These are phyloP conservation scores for Myotis findleyi DNA, from an alignment of 2,797 vertebrate genomes.

Conservation along the genomic window DNA sequence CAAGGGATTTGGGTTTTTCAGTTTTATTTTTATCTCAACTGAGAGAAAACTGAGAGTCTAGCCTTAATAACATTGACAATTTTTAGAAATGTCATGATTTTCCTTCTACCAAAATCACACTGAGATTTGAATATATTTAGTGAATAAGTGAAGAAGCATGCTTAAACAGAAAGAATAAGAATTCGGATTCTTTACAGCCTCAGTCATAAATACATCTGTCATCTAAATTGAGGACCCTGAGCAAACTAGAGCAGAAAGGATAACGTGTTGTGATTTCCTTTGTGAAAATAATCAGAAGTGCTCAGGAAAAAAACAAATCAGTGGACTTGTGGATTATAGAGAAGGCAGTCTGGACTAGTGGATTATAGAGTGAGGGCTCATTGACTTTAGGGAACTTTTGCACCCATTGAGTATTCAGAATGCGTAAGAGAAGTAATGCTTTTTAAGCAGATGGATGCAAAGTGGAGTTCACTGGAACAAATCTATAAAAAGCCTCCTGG, in stretches of 20 bases:
- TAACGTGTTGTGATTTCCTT: background rate
- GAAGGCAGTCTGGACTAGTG: background rate
- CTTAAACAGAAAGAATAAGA: slow-evolving; percentile 32
- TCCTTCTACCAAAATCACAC: background rate
- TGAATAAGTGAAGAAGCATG: background rate
- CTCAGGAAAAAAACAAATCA: background rate
- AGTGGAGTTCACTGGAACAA: background rate
- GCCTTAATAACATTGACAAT: slow-evolving; percentile 10
- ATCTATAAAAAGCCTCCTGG: background rate
- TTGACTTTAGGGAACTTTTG: background rate
- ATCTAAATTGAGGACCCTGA: background rate
- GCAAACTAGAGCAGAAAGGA: background rate
- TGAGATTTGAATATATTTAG: slow-evolving; percentile 38
- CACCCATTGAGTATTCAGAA: background rate
- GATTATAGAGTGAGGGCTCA: background rate
- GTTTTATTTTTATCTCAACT: slow-evolving; percentile 57
- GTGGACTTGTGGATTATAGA: background rate
- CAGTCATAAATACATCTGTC: slow-evolving; percentile 40
- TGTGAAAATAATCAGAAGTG: slow-evolving; percentile 43
- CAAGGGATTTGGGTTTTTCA: background rate
- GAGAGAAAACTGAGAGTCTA: background rate
- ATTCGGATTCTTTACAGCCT: slow-evolving; percentile 6
- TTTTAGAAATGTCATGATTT: slow-evolving; percentile 45
- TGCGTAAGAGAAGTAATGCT: background rate
- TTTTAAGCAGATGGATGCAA: background rate